Base-by-base conservation (phyloP, 2,888 invertebrate species). In the Drosophila infuscata region DNA sequence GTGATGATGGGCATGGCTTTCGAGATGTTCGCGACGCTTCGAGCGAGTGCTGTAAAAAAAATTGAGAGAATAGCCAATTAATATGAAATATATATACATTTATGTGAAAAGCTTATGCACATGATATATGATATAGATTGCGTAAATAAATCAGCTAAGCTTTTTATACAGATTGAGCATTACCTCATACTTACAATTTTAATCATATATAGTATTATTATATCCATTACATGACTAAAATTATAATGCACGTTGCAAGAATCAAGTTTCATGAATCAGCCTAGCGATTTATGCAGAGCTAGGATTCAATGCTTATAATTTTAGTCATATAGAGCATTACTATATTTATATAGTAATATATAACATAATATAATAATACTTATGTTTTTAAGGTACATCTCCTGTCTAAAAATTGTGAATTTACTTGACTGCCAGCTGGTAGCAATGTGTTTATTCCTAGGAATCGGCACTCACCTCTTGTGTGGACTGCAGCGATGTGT, bases 401-500 rank as follows among this genome's bases (percentile, higher is more conserved):
- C 20, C 20, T 25, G 17, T 38, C 7, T 2, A 38, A 3, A 38
- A 17, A 17, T 38, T 17, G 38, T 17, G 8, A 17, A 38, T 20
- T 25, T 25, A 25, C 7, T 46, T 25, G 46, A 15, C 25, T 46
- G 46, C 25, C 46, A 46, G 25, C 4, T 15, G 15, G 8, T 25
- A 25, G 46, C 15, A 8, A 15, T 15, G 25, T 46, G 46, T 46
- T 46, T 46, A 25, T 25, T 15, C 7, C 15, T 25, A 25, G 15
- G 3, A 12, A 56, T 32, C 36, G 32, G 12, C 6, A 32, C 51
- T 68, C 32, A 92, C 93, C 90, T 92, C 60, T 93, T 93, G 60
- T 93, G 92, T 29, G 93, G 93, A 80, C 93, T 93, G 59, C 93
- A 91, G 11, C 93, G 92, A 83, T 93, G 92, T 60, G 90, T 67